Conservation (phyloP, 2,113 vertebrate species). For the Leptobrachium ailaonicum region DNA sequence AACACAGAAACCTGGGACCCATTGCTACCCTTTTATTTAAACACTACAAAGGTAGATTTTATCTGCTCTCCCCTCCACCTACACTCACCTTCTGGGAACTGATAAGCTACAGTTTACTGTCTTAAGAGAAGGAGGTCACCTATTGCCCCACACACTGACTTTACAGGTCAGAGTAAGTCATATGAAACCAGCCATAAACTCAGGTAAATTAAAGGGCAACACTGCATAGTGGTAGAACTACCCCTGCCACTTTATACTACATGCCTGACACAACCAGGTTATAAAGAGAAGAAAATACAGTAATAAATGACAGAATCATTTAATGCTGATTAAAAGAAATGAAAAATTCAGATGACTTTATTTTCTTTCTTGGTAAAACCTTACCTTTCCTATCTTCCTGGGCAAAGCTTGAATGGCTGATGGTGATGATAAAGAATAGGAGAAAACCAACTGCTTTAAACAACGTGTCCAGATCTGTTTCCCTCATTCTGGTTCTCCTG, state of each 20-base stretch:
- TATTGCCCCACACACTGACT: slow-evolving; percentile 10
- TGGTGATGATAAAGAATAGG: not conserved
- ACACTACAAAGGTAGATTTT: not conserved
- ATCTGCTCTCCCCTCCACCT: not conserved
- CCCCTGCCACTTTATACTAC: too few species aligned
- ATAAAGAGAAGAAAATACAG: too few species aligned
- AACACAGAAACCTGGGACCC: too few species aligned
- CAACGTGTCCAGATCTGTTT: not conserved
- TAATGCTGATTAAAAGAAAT: not conserved
- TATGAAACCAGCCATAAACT: not conserved
- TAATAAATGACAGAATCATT: not conserved
- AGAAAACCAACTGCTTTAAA: not conserved
- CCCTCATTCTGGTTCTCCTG: not conserved
- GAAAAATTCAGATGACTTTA: not conserved
- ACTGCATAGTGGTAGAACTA: not conserved
- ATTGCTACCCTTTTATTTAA: too few species aligned
- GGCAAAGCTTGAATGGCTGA: not conserved
- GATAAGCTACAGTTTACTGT: not conserved
- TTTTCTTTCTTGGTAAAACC: not conserved
- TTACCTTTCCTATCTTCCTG: slow-evolving; percentile 44
- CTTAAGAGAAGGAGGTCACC: slow-evolving; percentile 18
- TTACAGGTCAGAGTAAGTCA: not conserved
- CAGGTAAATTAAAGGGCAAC: slow-evolving; percentile 32
- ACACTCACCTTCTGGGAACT: not conserved
- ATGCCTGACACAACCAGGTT: too few species aligned